Base-by-base conservation (phyloP, 2,888 invertebrate species). In the Harmothoe impar region DNA sequence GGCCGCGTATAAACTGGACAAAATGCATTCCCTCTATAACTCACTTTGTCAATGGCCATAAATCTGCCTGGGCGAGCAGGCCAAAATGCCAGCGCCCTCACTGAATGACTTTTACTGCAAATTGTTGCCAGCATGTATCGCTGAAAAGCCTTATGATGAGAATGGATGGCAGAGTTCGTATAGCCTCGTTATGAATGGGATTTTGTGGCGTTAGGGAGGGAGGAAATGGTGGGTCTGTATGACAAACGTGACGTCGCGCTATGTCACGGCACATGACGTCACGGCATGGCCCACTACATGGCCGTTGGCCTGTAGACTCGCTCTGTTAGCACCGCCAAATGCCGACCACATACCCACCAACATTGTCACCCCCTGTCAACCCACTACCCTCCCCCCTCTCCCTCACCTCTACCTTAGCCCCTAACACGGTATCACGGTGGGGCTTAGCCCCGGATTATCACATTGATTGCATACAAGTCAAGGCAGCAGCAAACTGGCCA, bases 31-130 rank as follows among this genome's bases (percentile, higher is more conserved):
- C 81, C 35, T 23, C 81, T 81, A 81, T 81, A 81, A 81, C 81
- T 81, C 81, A 81, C 35, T 81, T 81, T 81, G 81, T 81, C 81
- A 81, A 81, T 25, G 43, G 35, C 43, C 81, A 43, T 81, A 81
- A 81, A 81, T 81, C 81, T 1, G 5, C 17, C 35, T 17, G 0
- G 23, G 43, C 35, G 43, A 43, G 35, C 81, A 43, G 81, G 43
- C 81, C 35, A 81, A 81, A 81, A 33, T 81, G 81, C 81, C 81
- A 33, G 81, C 81, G 43, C n/a, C 81, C 81, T 81, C 35, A n/a
- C 81, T 81, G 81, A 81, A 81, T 81, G 81, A 86, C 86, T 54
- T 86, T 86, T 54, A 86, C 86, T 86, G 86, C 52, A 56, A 56
- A 86, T 86, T 86, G 86, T 86, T 86, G 86, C 54, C 86, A 54